Conservation (phyloP, 2,797 vertebrate genomes). For the Sphaeramia orbicularis region DNA sequence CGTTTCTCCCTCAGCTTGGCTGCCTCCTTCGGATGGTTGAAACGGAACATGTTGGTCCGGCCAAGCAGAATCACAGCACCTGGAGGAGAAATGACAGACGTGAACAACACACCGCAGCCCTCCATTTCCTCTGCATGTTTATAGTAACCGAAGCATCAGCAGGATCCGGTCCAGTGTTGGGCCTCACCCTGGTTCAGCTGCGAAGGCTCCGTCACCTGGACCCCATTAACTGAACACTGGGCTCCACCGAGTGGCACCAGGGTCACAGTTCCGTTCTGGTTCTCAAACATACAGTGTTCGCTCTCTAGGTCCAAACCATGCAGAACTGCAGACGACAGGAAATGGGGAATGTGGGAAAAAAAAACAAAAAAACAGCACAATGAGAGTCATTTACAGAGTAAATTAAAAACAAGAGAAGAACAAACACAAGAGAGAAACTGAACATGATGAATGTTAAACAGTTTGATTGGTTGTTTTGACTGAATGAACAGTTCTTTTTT, state of each 20-base stretch:
- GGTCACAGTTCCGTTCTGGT: conserved; percentile 88
- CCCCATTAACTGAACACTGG: conserved; percentile 94
- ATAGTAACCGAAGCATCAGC: background rate
- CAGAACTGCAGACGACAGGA: conserved; percentile 85
- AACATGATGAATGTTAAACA: background rate
- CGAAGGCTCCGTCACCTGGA: conserved; percentile 86
- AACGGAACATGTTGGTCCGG: conserved; percentile 98
- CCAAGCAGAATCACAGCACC: conserved; percentile 96
- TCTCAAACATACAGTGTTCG: conserved; percentile 95
- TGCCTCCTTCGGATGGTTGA: conserved; percentile 98
- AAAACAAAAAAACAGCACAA: too few relatives aligned
- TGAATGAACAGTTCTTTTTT: too few relatives aligned
- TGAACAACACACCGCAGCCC: background rate
- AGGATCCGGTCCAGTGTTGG: background rate
- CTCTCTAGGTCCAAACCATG: conserved; percentile 95
- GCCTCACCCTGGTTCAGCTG: conserved; percentile 93
- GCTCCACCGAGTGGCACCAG: conserved; percentile 89
- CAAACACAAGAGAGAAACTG: background rate
- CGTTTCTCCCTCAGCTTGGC: conserved; percentile 95
- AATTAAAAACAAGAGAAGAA: background rate
- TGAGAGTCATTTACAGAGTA: too few relatives aligned
- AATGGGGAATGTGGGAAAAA: too few relatives aligned
- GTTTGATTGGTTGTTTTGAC: too few relatives aligned
- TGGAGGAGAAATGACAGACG: conserved; percentile 44
- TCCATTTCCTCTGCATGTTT: background rate